Base-by-base conservation (phyloP, 2,797 vertebrate genomes). In the Pangasius sanitwongsei region DNA sequence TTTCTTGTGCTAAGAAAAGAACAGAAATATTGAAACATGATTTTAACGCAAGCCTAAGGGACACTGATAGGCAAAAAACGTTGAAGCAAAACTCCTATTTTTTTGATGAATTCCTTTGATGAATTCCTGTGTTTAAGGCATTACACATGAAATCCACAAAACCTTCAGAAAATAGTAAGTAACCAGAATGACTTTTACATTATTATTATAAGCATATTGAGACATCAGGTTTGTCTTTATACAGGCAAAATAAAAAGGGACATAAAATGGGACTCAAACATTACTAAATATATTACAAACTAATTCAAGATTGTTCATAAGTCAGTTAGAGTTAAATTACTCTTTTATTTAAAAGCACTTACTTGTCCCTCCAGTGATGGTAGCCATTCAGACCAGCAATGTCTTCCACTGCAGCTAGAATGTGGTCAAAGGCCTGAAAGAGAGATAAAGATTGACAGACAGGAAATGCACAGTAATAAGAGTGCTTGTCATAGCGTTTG, bases 281-380 rank as follows among this genome's bases (percentile, higher is more conserved):
- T 70, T 25, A 57, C 23, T 61, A 18, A 80, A 86, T 8, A 31
- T 7, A 86, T 37, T 41, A 57, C 6, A 77, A 53, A 59, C 53
- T 34, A 28, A 83, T 63, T 83, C 20, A 78, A 31, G 48, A 59
- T 25, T 59, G 11, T 37, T 5, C 0, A 4, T 61, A 53, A 18
- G 50, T 9, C 12, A 20, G 50, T 20, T 20, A 61, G 31, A 61
- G 55, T 61, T 61, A 25, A 55, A 61, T 61, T 41, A 61, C 0
- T 20, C 69, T 31, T 31, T 48, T 20, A 37, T 65, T 57, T 18
- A 20, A 72, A 65, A 41, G 12, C 83, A 95, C 97, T 97, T 93
- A 98, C 98, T 97, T 99, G 96, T 98, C 98, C 92, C 98, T 96
- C 98, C 98, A 99, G 96, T 99, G 97, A 93, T 99, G 97, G 90